Evolutionary conservation across 2,113 vertebrate genomes (phyloP).

Genomic region (Actenoides lindsayi): DNA sequence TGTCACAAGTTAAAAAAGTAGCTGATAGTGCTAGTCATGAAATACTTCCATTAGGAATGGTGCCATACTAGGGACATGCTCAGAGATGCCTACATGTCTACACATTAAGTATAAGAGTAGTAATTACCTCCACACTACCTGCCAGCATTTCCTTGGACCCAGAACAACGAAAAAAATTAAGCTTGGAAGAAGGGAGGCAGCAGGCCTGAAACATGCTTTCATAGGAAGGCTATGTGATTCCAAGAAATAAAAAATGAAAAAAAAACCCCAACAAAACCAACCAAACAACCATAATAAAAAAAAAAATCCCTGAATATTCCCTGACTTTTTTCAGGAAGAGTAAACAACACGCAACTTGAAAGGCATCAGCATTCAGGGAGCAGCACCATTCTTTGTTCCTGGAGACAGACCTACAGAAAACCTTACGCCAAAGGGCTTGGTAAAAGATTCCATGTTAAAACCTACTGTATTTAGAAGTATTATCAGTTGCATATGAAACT

Average conservation of each 20-base stretch:
- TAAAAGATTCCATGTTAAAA: neutral
- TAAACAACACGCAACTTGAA: constrained; percentile 9
- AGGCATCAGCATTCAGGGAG: neutral
- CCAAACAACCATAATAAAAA: neutral
- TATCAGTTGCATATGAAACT: neutral
- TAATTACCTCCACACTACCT: neutral
- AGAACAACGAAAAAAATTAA: neutral
- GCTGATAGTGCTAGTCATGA: neutral
- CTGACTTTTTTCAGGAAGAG: neutral
- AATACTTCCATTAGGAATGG: neutral
- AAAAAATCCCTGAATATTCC: neutral
- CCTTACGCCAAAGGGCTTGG: neutral
- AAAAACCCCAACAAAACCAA: too few species aligned
- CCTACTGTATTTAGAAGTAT: neutral
- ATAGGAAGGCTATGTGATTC: neutral
- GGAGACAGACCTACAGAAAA: neutral
- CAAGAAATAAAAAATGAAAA: neutral
- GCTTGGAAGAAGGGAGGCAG: neutral
- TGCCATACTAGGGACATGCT: neutral
- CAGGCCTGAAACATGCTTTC: neutral
- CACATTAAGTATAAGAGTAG: neutral
- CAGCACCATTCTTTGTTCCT: neutral
- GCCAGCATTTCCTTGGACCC: neutral
- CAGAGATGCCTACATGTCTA: neutral
- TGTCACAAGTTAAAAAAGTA: neutral